phyloP scores from a whole-genome alignment of 2,113 vertebrate genomes.

The Actenoides lindsayi region DNA sequence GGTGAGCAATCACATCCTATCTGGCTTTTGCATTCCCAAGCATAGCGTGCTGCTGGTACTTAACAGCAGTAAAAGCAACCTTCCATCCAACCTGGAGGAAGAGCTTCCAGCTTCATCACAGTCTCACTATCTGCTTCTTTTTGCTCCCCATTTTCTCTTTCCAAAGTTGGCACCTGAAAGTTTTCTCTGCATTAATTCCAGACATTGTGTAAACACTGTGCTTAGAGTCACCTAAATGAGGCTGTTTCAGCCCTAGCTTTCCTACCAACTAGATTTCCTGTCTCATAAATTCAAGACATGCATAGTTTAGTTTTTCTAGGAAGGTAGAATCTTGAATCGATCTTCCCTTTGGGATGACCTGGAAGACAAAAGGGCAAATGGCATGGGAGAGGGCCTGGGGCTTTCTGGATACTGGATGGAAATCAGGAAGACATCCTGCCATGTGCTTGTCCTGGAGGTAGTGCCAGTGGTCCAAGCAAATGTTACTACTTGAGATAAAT shows the following conservation, averaged over 20 bases:
- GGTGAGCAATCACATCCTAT: not conserved
- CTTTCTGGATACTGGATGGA: not conserved
- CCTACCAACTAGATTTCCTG: conserved; percentile 50
- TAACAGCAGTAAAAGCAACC: not conserved
- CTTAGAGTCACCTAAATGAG: conserved; percentile 64
- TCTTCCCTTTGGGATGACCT: not conserved
- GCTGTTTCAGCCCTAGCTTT: conserved; percentile 61
- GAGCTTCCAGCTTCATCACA: conserved; percentile 36
- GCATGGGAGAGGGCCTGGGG: not conserved
- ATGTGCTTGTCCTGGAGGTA: not conserved
- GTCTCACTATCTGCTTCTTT: conserved; percentile 33
- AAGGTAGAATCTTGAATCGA: not conserved
- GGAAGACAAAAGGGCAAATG: conserved; percentile 42
- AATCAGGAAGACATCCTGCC: not conserved
- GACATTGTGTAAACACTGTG: conserved; percentile 77
- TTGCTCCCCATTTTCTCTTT: conserved; percentile 57
- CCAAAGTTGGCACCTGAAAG: conserved; percentile 64
- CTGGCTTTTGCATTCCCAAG: not conserved
- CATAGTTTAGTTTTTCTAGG: conserved; percentile 12
- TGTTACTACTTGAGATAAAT: not conserved
- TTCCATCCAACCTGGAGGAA: conserved; percentile 10
- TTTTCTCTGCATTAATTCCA: conserved; percentile 84
- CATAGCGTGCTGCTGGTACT: not conserved
- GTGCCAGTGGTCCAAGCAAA: not conserved
- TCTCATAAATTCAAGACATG: conserved; percentile 45